Conservation (phyloP, 1,140 invertebrate species). For the Chironomus striatipennis region DNA sequence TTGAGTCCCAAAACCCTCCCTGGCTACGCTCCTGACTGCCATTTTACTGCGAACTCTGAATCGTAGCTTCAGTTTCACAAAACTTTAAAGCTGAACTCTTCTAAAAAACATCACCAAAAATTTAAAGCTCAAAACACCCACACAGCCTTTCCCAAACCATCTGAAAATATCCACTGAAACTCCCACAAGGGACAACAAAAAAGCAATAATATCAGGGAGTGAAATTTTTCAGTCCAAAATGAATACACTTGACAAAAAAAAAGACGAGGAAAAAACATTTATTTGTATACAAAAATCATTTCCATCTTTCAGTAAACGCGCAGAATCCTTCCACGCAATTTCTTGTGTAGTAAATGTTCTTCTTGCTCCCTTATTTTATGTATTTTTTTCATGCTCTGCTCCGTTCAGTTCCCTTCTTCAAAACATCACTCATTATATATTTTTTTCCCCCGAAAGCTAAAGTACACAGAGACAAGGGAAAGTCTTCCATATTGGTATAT, state of each 20-base stretch:
- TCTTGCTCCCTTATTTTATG: not conserved
- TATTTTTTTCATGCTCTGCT: not conserved
- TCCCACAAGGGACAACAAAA: no score
- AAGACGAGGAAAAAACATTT: not conserved
- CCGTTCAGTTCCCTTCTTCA: not conserved
- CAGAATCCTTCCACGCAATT: slow-evolving; percentile 23
- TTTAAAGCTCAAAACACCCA: no score
- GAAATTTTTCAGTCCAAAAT: not conserved
- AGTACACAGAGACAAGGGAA: not conserved
- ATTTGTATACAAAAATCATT: slow-evolving; percentile 19
- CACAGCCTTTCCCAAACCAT: no score
- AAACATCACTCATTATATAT: not conserved
- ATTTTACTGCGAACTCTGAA: no score
- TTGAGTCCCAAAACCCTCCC: no score
- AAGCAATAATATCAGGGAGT: no score
- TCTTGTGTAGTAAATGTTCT: not conserved
- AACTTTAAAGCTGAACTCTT: no score
- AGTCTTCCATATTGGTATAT: not conserved
- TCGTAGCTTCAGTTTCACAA: no score
- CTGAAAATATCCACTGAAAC: no score
- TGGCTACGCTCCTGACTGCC: no score
- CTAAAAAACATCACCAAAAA: no score
- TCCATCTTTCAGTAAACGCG: not conserved
- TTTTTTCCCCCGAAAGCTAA: not conserved
- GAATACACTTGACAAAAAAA: not conserved